Evolutionary conservation across 2,797 vertebrate genomes (phyloP), one percentile per base, ranked within the genome.

Genomic region (Champsocephalus gunnari): DNA sequence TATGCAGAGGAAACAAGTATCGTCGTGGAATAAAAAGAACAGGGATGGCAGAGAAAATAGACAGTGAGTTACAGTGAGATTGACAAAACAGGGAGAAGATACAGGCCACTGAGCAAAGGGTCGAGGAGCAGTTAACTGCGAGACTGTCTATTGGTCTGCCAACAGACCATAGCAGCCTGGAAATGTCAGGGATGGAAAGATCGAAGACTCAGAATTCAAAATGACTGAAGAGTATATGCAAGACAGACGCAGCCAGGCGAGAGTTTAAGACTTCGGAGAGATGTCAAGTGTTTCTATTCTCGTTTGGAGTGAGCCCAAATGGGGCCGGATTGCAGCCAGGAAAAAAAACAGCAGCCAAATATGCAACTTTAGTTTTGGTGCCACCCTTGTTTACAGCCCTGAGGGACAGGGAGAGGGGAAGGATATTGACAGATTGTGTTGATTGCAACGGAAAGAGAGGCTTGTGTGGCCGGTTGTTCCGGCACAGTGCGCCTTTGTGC

Each of bases 251-350:
- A 81, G 75, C 66, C 80, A 67, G 76, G 81, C n/a, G 43, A 74
- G 75, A 84, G 81, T 81, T 78, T 82, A 85, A 82, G 71, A 79
- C 53, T 79, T 77, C 83, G 75, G 77, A 86, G 65, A 55, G 75
- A 79, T 88, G 81, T 89, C 80, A 87, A 88, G 86, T 84, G 83
- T 72, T 77, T 69, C 71, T 73, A 79, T 87, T 85, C 76, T 87
- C 9, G 5, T 80, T 82, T 64, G 59, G 54, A 79, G 53, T 55
- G 67, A 66, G 74, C 65, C 4, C 11, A 16, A 56, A 71, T 51
- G 12, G 49, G 57, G 68, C 53, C 14, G 4, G 59, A 75, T 47
- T 38, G 45, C 68, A 66, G 85, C 82, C 77, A 83, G 71, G 16
- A 72, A 75, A 45, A 71, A 55, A 67, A 17, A 28, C 62, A 12